phyloP scores from a whole-genome alignment of 2,888 invertebrate species.

The Oligia strigilis region DNA sequence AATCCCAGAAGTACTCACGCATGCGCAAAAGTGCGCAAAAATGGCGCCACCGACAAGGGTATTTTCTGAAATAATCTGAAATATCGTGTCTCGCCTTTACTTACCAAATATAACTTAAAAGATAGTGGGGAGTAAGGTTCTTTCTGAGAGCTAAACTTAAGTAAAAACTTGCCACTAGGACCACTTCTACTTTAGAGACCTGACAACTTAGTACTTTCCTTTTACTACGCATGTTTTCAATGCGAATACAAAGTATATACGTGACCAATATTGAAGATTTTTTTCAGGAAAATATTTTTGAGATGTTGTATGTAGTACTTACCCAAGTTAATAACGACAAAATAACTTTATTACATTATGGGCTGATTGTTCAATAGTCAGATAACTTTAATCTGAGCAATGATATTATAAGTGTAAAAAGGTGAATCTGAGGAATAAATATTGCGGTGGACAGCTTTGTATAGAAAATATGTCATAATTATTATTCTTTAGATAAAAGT shows the following conservation, averaged over 20 bases:
- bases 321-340: not conserved
- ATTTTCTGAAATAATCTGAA: not conserved
- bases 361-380: too few relatives aligned
- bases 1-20: too few relatives aligned
- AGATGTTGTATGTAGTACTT: not conserved
- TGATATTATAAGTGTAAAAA: too few relatives aligned
- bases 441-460: too few relatives aligned
- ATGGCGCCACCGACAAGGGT: too few relatives aligned
- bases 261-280: constrained; percentile 6
- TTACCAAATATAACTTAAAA: constrained; percentile 3
- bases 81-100: not conserved
- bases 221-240: constrained; percentile 28
- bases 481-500: too few relatives aligned
- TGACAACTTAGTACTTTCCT: constrained; percentile 35
- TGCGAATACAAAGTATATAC: constrained; percentile 21
- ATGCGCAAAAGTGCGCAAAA: too few relatives aligned
- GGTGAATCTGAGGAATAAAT: too few relatives aligned
- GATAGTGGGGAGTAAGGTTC: not conserved
- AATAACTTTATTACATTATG: too few relatives aligned
- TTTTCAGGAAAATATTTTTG: not conserved
- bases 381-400: too few relatives aligned
- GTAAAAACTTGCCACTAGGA: constrained; percentile 30
- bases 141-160: constrained; percentile 17
- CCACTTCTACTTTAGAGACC: constrained; percentile 30
- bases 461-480: too few relatives aligned